Evolutionary conservation across 1,140 invertebrate species (phyloP).

Genomic region (Pararge aegeria): DNA sequence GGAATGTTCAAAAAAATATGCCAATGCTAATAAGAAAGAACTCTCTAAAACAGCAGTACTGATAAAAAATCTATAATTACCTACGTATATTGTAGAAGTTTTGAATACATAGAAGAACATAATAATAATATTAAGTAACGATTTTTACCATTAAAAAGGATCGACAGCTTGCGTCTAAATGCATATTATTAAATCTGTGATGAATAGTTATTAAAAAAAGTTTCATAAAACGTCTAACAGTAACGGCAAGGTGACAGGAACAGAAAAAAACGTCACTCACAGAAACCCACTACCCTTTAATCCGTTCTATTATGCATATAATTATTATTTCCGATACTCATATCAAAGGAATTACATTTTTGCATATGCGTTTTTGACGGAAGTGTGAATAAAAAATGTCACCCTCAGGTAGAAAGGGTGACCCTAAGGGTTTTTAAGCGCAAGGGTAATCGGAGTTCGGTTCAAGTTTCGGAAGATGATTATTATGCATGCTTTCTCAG

Average conservation of each 20-base stretch:
- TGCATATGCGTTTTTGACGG: slow-evolving; percentile 72
- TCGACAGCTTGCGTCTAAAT: slow-evolving; percentile 49
- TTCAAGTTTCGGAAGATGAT: slow-evolving; percentile 54
- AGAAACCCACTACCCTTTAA: slow-evolving; percentile 63
- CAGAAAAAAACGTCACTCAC: slow-evolving; percentile 64
- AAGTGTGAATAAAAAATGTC: slow-evolving; percentile 78
- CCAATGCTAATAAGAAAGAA: no score
- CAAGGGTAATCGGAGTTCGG: slow-evolving; percentile 64
- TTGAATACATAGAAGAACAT: no score
- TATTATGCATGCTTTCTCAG: slow-evolving; percentile 76
- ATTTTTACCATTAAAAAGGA: slow-evolving; percentile 22
- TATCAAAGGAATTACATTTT: slow-evolving; percentile 77
- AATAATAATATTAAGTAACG: neutral
- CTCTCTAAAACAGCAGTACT: no score
- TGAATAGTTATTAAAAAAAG: slow-evolving; percentile 46
- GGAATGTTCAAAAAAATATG: no score
- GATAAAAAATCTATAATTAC: no score
- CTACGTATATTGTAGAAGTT: no score
- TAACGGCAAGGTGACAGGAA: slow-evolving; percentile 69
- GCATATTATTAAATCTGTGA: slow-evolving; percentile 59
- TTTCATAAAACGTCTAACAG: slow-evolving; percentile 54
- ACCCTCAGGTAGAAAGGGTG: slow-evolving; percentile 73
- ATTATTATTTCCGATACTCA: slow-evolving; percentile 75
- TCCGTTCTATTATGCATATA: slow-evolving; percentile 78
- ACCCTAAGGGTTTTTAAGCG: slow-evolving; percentile 58